Percentiles rank a stretch among this genome's conserved stretches.
phyloP scores from a whole-genome alignment of 2,113 vertebrate species.

The Brachyhypopomus gauderio region DNA sequence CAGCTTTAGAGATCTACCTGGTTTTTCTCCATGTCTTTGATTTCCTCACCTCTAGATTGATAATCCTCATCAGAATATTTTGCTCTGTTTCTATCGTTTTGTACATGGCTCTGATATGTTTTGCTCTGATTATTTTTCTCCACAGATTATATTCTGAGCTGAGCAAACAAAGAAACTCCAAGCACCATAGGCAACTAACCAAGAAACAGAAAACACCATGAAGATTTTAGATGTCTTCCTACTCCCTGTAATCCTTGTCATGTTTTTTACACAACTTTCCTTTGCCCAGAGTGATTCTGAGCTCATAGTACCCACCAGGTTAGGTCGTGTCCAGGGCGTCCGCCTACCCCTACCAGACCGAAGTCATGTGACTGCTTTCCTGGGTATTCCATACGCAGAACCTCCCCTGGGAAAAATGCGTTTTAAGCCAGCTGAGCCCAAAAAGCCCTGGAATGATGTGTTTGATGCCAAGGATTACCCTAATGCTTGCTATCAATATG shows the following conservation, averaged over 20 bases:
- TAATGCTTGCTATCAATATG: conserved; percentile 83
- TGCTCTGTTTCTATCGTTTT: background rate
- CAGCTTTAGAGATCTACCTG: no score
- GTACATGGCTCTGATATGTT: background rate
- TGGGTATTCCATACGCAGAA: conserved; percentile 88
- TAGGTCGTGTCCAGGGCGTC: conserved; percentile 77
- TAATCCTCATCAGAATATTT: no score
- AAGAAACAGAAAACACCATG: conserved; percentile 58
- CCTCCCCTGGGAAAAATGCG: conserved; percentile 80
- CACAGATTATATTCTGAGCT: conserved; percentile 59
- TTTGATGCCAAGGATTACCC: conserved; percentile 76
- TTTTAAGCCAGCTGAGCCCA: conserved; percentile 81
- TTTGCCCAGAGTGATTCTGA: conserved; percentile 73
- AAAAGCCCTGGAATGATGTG: conserved; percentile 75
- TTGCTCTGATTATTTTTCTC: conserved; percentile 31
- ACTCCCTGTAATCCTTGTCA: conserved; percentile 56
- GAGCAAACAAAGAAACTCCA: conserved; percentile 52
- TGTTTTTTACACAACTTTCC: conserved; percentile 55
- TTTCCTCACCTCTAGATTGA: no score
- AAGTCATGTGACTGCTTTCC: conserved; percentile 77
- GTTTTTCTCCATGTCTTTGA: no score
- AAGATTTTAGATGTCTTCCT: conserved; percentile 57
- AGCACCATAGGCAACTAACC: conserved; percentile 33
- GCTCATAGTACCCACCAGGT: conserved; percentile 72
- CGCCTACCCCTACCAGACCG: conserved; percentile 69